These are phyloP conservation scores for Grallaria varia DNA, from an alignment of 2,113 vertebrate genomes.

Conservation along the genomic window DNA sequence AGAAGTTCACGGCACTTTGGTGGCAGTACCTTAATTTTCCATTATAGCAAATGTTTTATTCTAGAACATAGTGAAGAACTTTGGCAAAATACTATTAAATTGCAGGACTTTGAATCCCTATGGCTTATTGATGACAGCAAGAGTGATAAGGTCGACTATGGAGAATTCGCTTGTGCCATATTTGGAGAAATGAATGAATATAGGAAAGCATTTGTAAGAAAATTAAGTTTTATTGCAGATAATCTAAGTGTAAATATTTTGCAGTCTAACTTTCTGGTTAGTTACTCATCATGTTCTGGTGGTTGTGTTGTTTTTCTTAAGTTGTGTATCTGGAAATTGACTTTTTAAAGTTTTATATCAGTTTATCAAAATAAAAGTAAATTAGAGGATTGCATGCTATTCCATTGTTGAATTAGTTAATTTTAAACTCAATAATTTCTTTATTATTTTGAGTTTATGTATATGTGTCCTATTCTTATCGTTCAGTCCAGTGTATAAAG, in stretches of 20 bases:
- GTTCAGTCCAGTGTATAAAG: neutral
- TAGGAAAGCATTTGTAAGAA: conserved; percentile 80
- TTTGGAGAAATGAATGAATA: conserved; percentile 85
- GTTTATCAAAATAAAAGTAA: neutral
- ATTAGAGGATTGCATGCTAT: neutral
- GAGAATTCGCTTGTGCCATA: conserved; percentile 68
- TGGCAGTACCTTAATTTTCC: neutral
- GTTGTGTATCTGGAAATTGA: neutral
- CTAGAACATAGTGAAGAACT: neutral
- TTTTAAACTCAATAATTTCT: neutral
- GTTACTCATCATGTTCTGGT: neutral
- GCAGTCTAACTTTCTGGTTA: neutral
- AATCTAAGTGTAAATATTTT: neutral
- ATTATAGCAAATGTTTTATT: neutral
- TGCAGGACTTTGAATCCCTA: conserved; percentile 77
- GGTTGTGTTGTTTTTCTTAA: neutral
- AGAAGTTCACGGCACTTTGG: neutral
- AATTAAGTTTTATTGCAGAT: conserved; percentile 70
- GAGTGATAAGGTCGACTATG: conserved; percentile 59
- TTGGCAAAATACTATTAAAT: conserved; percentile 2
- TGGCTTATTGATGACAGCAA: conserved; percentile 67
- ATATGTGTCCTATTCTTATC: neutral
- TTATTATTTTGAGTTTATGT: neutral
- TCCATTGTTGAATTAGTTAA: neutral
- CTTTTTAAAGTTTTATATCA: neutral